Percentiles rank a stretch among this genome's conserved stretches.
Evolutionary conservation across 2,113 vertebrate species (phyloP).

Genomic region (Dicrurus megarhynchus): DNA sequence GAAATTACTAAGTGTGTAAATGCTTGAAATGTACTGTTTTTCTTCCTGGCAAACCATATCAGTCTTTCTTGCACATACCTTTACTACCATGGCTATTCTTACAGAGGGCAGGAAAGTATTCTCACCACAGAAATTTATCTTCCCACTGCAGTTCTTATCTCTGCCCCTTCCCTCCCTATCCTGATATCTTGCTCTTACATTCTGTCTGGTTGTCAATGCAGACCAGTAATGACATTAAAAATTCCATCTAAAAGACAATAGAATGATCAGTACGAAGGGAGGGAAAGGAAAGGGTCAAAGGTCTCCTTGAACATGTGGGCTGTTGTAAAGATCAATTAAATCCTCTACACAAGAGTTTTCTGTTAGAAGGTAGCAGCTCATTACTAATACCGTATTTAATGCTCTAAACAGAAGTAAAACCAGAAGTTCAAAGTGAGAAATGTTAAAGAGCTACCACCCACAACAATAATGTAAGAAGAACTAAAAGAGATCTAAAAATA

Average conservation of each 20-base stretch:
- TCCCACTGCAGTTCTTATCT: slow-evolving; percentile 77
- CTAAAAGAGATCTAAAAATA: background rate
- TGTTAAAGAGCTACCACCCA: background rate
- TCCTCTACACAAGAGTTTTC: background rate
- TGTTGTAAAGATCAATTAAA: background rate
- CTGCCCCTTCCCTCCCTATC: background rate
- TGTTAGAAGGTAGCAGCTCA: background rate
- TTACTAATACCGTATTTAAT: background rate
- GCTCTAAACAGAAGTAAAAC: background rate
- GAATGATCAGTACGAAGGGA: background rate
- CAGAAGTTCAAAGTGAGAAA: background rate
- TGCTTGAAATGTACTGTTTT: slow-evolving; percentile 51
- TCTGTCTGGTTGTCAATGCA: slow-evolving; percentile 49
- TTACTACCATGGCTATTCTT: slow-evolving; percentile 76
- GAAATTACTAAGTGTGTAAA: background rate
- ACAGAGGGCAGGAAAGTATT: slow-evolving; percentile 76
- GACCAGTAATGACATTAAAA: slow-evolving; percentile 82
- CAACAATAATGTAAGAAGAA: background rate
- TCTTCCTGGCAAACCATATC: slow-evolving; percentile 53
- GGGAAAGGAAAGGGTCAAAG: slow-evolving; percentile 13
- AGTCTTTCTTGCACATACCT: slow-evolving; percentile 73
- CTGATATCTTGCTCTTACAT: slow-evolving; percentile 74
- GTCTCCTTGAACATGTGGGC: slow-evolving; percentile 1
- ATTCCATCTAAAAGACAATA: slow-evolving; percentile 82
- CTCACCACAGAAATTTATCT: slow-evolving; percentile 72